Evolutionary conservation across 2,797 vertebrate species (phyloP).

Genomic region (Chloroceryle amazona): DNA sequence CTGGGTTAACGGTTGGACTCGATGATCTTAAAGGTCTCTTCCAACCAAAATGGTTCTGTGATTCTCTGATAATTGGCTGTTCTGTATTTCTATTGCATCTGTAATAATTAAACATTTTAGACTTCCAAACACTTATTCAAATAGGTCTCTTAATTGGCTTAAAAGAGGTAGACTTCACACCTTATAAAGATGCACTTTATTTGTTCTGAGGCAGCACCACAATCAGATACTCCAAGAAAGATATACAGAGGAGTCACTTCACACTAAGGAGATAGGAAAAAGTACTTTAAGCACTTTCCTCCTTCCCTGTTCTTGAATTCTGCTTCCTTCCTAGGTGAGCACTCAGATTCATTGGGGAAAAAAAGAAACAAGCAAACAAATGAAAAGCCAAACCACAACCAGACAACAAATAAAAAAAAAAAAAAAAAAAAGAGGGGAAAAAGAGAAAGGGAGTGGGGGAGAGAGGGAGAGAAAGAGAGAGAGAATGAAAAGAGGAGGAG

Average conservation of each 20-base stretch:
- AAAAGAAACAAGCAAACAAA: too few species aligned
- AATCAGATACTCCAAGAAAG: not conserved
- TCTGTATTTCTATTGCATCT: not conserved
- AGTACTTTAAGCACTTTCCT: not conserved
- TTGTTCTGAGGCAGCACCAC: not conserved
- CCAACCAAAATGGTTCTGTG: too few species aligned
- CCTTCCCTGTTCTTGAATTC: not conserved
- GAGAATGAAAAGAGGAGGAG: too few species aligned
- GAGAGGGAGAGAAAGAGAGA: too few species aligned
- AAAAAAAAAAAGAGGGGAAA: too few species aligned
- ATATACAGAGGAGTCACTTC: not conserved
- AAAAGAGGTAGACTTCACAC: not conserved
- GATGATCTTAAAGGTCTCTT: too few species aligned
- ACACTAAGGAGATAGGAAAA: not conserved
- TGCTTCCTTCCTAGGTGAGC: not conserved
- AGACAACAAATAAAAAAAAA: too few species aligned
- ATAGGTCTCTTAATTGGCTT: not conserved
- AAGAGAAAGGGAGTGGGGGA: too few species aligned
- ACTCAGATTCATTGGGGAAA: not conserved
- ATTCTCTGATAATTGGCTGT: not conserved
- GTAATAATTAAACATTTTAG: not conserved
- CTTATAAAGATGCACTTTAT: not conserved
- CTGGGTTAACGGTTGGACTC: too few species aligned
- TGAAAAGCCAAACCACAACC: too few species aligned
- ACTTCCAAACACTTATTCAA: not conserved